Conservation (phyloP, 2,113 vertebrate species). For the Leptobrachium leishanense region DNA sequence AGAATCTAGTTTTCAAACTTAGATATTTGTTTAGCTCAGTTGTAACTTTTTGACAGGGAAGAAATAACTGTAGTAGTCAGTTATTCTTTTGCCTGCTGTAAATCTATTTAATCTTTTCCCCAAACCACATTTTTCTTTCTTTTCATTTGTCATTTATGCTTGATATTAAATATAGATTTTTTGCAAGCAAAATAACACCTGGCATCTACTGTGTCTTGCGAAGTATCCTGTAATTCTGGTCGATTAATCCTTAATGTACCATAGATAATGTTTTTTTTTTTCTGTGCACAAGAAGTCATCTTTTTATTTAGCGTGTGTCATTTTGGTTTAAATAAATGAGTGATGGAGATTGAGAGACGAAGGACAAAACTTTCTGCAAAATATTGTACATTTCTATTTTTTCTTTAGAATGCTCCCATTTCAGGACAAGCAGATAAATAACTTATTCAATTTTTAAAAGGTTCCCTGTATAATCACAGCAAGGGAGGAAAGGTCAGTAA, state of each 20-base stretch:
- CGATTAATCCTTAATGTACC: constrained; percentile 64
- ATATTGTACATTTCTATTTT: constrained; percentile 17
- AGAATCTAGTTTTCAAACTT: no score
- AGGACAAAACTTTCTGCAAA: constrained; percentile 44
- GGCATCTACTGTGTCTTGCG: constrained; percentile 55
- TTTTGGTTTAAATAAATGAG: constrained; percentile 52
- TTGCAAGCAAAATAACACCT: constrained; percentile 61
- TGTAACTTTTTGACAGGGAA: no score
- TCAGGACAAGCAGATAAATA: constrained; percentile 32
- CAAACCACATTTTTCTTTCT: constrained; percentile 50
- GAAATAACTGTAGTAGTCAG: background rate
- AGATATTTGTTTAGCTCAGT: no score
- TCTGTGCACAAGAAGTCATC: constrained; percentile 53
- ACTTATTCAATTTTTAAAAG: constrained; percentile 45
- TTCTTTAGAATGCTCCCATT: constrained; percentile 31
- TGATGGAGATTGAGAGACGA: background rate
- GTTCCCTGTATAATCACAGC: constrained; percentile 42
- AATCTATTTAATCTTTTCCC: constrained; percentile 50
- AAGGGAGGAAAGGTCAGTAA: constrained; percentile 15
- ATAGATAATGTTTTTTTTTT: constrained; percentile 59
- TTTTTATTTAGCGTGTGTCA: constrained; percentile 57
- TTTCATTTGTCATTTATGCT: constrained; percentile 56
- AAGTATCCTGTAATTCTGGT: constrained; percentile 61
- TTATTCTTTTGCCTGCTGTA: constrained; percentile 43
- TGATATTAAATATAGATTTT: constrained; percentile 63